A percentile compares a stretch with the other conserved stretches of the same genome.
Conservation (phyloP, 2,888 invertebrate genomes). For the Laothoe populi region DNA sequence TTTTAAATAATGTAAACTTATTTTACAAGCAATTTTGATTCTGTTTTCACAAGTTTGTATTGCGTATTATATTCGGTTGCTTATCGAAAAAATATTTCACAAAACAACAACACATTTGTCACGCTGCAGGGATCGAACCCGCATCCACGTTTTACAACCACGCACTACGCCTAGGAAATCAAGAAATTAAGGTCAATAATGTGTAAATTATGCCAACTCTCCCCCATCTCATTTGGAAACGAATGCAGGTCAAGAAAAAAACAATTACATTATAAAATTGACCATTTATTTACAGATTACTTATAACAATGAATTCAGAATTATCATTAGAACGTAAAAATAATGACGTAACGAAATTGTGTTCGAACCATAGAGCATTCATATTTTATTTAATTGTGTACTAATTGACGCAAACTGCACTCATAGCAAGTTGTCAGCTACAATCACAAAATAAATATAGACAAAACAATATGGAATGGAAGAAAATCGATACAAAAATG, state of each 20-base stretch:
- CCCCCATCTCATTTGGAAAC: too few species aligned
- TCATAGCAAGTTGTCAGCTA: not conserved
- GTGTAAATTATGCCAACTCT: too few species aligned
- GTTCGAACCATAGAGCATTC: conserved; percentile 3
- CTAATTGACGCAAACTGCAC: conserved; percentile 18
- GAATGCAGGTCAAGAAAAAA: not conserved
- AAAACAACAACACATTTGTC: too few species aligned
- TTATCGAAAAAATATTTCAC: too few species aligned
- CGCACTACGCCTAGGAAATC: too few species aligned
- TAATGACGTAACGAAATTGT: conserved; percentile 33
- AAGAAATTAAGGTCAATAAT: too few species aligned
- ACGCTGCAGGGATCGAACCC: too few species aligned
- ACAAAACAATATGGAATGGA: conserved; percentile 13
- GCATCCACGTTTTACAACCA: too few species aligned
- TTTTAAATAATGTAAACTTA: too few species aligned
- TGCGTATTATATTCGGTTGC: too few species aligned
- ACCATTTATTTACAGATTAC: conserved; percentile 65
- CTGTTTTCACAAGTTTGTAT: too few species aligned
- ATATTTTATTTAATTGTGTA: conserved; percentile 16
- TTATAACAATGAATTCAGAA: conserved; percentile 40
- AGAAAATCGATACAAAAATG: conserved; percentile 8
- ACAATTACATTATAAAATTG: conserved; percentile 38
- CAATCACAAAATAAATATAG: conserved; percentile 10
- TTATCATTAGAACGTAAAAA: conserved; percentile 38
- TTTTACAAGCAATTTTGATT: too few species aligned